Base-by-base conservation (phyloP, 1,140 invertebrate species). In the Micrasema longulum region DNA sequence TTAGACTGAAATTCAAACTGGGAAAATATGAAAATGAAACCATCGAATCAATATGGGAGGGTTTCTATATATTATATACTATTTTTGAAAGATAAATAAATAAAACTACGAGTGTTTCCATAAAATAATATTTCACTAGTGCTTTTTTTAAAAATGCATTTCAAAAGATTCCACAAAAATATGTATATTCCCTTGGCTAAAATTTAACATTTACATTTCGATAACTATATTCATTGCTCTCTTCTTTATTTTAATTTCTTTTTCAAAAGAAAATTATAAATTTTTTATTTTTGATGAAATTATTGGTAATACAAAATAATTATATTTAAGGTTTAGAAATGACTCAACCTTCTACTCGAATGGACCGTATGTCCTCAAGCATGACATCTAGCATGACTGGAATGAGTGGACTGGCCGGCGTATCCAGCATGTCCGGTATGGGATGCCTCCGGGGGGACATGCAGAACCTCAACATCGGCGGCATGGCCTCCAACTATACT, bases 351-450 rank as follows among this genome's bases (percentile, higher is more conserved):
- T 78, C 81, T 71, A 80, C 81, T 65, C 83, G 78, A 72, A 82
- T 83, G 78, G 84, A 85, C 76, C 82, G 82, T 69, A 85, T 83
- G 83, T 83, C 83, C 60, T 81, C 83, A 20, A 84, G 81, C 78
- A 85, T 85, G 84, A 85, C 84, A 4, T 84, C 84, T 16, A 85
- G 84, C 73, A 82, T 85, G 79, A 83, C 82, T 64, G 83, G 84
- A 45, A 84, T 85, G 83, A 66, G 62, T 31, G 83, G 83, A n/a
- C 79, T 84, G 63, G 82, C 81, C 14, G 83, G 83, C n/a, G 82
- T 84, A 60, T 81, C 82, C 65, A 82, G 80, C 69, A 62, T 84
- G 38, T 82, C 82, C 11, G 80, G 82, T 50, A 82, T 81, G 63
- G 84, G 80, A 69, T 84, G 83, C 74, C 80, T 81, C 70, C 79